phyloP scores from a whole-genome alignment of 2,888 invertebrate genomes.

The Pteria penguin region DNA sequence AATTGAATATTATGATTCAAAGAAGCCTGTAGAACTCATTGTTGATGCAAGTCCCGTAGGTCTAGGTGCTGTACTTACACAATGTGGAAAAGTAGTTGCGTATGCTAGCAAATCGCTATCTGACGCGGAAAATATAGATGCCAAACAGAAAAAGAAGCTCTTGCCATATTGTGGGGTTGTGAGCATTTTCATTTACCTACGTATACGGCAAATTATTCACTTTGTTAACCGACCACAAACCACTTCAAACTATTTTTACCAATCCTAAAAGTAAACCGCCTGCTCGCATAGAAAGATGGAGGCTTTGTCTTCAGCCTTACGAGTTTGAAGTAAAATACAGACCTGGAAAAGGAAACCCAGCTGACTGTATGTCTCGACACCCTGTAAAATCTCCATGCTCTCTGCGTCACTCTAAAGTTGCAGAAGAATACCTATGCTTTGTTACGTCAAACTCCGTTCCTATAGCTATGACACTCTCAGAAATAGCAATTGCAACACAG shows the following conservation, averaged over 20 bases:
- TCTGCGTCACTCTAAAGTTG: conserved; percentile 8
- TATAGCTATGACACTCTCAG: conserved; percentile 43
- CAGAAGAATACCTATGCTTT: conserved; percentile 43
- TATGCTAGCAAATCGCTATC: conserved; percentile 47
- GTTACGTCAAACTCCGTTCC: conserved; percentile 31
- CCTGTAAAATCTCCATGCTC: background rate
- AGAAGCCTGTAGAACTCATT: background rate
- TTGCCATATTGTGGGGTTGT: conserved; percentile 55
- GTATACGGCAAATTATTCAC: conserved; percentile 57
- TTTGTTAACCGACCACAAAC: conserved; percentile 64
- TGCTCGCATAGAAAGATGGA: conserved; percentile 45
- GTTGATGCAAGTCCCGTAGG: conserved; percentile 56
- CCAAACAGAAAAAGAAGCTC: conserved; percentile 54
- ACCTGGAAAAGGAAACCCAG: conserved; percentile 50
- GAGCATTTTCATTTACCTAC: conserved; percentile 61
- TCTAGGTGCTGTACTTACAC: conserved; percentile 48
- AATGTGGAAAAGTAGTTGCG: conserved; percentile 37
- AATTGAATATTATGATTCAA: conserved; percentile 13
- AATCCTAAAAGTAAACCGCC: conserved; percentile 48
- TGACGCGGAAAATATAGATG: conserved; percentile 45
- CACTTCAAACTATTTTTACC: conserved; percentile 60
- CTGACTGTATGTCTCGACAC: conserved; percentile 42
- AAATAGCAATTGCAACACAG: conserved; percentile 28
- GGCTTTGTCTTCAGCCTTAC: conserved; percentile 42
- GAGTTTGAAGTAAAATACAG: too few relatives aligned